These are phyloP conservation scores for Orussus abietinus DNA, from an alignment of 1,140 invertebrate genomes.

Conservation along the genomic window DNA sequence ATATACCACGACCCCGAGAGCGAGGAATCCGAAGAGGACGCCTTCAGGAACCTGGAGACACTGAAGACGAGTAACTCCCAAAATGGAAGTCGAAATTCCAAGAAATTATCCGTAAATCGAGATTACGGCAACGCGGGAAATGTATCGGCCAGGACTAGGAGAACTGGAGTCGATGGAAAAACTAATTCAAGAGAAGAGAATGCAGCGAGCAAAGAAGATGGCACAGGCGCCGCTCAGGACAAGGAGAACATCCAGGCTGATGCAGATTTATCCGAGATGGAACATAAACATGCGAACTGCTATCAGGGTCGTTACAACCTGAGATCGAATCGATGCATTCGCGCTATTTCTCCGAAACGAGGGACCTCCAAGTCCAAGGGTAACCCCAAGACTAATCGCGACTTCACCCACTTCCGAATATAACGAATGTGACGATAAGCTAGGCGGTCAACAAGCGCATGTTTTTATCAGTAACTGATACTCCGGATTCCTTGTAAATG, in stretches of 20 bases:
- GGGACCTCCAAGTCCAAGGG: too few relatives aligned
- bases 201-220: constrained; percentile 3
- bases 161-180: not conserved
- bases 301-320: constrained; percentile 4
- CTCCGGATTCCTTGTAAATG: too few relatives aligned
- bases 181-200: not conserved
- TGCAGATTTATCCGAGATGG: too few relatives aligned
- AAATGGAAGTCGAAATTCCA: constrained; percentile 3
- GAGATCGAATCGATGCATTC: not conserved
- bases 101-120: too few relatives aligned
- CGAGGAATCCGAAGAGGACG: constrained; percentile 6
- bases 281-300: constrained; percentile 2
- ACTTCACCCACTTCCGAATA: constrained; percentile 29
- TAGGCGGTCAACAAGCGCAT: too few relatives aligned
- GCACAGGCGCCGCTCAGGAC: not conserved
- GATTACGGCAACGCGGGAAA: too few relatives aligned
- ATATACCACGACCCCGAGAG: constrained; percentile 21
- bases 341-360: too few relatives aligned
- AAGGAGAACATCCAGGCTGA: not conserved
- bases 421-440: too few relatives aligned
- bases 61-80: constrained; percentile 1
- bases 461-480: too few relatives aligned
- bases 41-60: constrained; percentile 6
- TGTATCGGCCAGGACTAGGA: too few relatives aligned
- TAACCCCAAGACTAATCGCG: constrained; percentile 12